phyloP scores from a whole-genome alignment of 2,113 vertebrate species.

The Protobothrops flavoviridis region DNA sequence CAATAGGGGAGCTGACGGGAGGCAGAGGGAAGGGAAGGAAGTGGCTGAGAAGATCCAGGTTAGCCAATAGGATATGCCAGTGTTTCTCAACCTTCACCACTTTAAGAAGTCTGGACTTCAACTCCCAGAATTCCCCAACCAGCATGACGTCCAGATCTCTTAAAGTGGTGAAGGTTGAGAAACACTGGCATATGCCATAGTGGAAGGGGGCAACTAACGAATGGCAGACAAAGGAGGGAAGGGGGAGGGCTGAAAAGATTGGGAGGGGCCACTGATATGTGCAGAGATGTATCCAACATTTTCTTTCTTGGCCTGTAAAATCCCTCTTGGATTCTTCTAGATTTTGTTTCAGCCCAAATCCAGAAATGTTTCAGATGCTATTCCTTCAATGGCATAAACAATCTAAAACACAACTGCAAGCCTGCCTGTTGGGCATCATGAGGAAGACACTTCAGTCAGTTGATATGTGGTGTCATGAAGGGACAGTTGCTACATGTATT shows the following conservation, averaged over 20 bases:
- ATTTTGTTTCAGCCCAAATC: not conserved
- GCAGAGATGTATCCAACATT: not conserved
- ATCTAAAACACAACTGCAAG: not conserved
- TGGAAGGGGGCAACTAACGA: not conserved
- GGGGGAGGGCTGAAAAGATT: not conserved
- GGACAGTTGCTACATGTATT: not conserved
- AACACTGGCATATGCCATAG: not conserved
- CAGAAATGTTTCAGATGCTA: not conserved
- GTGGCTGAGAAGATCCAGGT: not conserved
- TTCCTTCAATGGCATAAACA: not conserved
- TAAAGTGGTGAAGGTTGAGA: not conserved
- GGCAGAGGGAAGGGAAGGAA: not conserved
- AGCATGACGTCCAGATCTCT: not conserved
- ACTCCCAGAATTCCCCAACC: not conserved
- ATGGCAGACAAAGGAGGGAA: not conserved
- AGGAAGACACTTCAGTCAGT: not conserved
- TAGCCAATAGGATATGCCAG: not conserved
- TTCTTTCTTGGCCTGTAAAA: not conserved
- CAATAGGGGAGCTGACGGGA: not conserved
- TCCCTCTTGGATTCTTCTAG: not conserved
- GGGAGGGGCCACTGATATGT: not conserved
- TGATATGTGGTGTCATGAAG: not conserved
- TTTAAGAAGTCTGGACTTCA: not conserved
- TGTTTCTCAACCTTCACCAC: not conserved
- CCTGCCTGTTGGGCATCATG: not conserved